Evolutionary conservation across 2,797 vertebrate genomes (phyloP).

Genomic region (Hybognathus amarus): DNA sequence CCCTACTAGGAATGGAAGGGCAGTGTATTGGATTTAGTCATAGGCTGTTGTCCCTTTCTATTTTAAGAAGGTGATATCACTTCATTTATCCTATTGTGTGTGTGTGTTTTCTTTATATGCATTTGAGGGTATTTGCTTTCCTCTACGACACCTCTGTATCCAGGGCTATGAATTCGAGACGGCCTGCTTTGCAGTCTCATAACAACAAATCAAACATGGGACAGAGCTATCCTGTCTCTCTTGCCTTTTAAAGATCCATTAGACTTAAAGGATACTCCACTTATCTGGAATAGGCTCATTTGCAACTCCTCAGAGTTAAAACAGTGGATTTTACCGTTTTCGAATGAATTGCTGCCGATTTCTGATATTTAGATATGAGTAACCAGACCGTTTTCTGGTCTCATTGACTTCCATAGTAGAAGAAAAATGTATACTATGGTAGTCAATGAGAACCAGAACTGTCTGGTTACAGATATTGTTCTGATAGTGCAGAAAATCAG

Average conservation of each 20-base stretch:
- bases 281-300: too few relatives aligned
- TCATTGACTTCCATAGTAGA: too few relatives aligned
- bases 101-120: neutral
- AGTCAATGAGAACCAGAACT: too few relatives aligned
- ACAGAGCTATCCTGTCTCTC: neutral
- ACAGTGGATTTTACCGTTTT: too few relatives aligned
- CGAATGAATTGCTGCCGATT: too few relatives aligned
- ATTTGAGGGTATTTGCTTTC: neutral
- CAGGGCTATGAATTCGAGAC: neutral
- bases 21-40: constrained; percentile 12
- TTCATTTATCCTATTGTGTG: neutral
- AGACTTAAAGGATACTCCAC: too few relatives aligned
- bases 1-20: constrained; percentile 20
- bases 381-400: too few relatives aligned
- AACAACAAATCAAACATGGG: neutral
- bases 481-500: too few relatives aligned
- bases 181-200: neutral
- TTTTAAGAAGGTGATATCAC: constrained; percentile 44
- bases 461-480: too few relatives aligned
- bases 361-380: too few relatives aligned
- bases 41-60: constrained; percentile 40
- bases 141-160: neutral
- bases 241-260: constrained; percentile 11
- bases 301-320: too few relatives aligned
- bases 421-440: too few relatives aligned